Evolutionary conservation across 2,113 vertebrate species (phyloP).

Genomic region (Psittacara wagleri): DNA sequence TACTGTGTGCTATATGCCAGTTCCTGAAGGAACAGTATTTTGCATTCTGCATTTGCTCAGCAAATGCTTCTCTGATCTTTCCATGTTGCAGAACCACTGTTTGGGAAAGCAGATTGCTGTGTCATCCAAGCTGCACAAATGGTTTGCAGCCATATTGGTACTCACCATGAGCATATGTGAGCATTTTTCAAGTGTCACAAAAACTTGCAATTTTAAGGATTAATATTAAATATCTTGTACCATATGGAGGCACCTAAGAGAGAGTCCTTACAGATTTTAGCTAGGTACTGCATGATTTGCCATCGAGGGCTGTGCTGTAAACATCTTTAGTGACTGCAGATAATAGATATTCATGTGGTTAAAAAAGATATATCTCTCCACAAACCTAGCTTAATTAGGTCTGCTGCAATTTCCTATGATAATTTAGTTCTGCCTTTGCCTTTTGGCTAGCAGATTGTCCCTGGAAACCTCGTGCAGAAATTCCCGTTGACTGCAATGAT

Average conservation of each 20-base stretch:
- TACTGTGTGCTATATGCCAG: background rate
- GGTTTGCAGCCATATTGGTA: background rate
- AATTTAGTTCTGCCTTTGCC: constrained; percentile 61
- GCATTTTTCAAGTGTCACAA: constrained; percentile 35
- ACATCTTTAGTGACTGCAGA: constrained; percentile 25
- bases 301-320: background rate
- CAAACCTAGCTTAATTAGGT: constrained; percentile 56
- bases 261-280: background rate
- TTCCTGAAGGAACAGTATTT: background rate
- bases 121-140: background rate
- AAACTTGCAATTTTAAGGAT: background rate
- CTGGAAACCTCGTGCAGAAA: constrained; percentile 59
- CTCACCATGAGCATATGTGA: constrained; percentile 43
- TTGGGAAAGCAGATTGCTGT: background rate
- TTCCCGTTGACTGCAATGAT: constrained; percentile 48
- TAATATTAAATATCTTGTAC: constrained; percentile 35
- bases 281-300: background rate
- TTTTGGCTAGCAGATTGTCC: constrained; percentile 56
- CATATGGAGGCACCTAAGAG: background rate
- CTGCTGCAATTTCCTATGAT: constrained; percentile 59
- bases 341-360: constrained; percentile 38
- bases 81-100: background rate
- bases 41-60: background rate
- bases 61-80: background rate
- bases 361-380: constrained; percentile 27